Conservation (phyloP, 2,797 vertebrate genomes). For the Delichon dasypus region DNA sequence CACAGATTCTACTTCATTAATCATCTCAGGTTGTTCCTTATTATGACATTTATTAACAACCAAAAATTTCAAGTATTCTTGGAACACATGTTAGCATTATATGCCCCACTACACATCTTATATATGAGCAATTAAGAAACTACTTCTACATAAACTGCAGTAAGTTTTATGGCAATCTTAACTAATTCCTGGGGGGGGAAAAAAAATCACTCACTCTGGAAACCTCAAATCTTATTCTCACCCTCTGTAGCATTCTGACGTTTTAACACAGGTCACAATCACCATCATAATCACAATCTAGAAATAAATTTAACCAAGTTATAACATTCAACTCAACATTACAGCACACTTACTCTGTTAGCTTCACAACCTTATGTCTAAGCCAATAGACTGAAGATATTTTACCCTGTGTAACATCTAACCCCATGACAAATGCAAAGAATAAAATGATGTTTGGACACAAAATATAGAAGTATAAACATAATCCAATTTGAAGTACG, state of each 20-base stretch:
- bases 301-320: background rate
- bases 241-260: background rate
- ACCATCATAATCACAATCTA: background rate
- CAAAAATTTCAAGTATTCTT: background rate
- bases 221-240: background rate
- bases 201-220: background rate
- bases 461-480: background rate
- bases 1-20: background rate
- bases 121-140: conserved; percentile 4
- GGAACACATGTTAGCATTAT: background rate
- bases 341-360: background rate
- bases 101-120: background rate
- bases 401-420: background rate
- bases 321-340: background rate
- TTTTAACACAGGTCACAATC: background rate
- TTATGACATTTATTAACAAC: background rate
- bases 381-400: background rate
- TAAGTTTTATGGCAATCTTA: background rate
- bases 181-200: background rate
- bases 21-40: background rate
- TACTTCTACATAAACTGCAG: background rate
- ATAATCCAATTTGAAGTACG: background rate
- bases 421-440: background rate
- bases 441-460: background rate
- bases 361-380: background rate